Base-by-base conservation (phyloP, 2,888 invertebrate species). In the Aphelenchoides bicaudatus region DNA sequence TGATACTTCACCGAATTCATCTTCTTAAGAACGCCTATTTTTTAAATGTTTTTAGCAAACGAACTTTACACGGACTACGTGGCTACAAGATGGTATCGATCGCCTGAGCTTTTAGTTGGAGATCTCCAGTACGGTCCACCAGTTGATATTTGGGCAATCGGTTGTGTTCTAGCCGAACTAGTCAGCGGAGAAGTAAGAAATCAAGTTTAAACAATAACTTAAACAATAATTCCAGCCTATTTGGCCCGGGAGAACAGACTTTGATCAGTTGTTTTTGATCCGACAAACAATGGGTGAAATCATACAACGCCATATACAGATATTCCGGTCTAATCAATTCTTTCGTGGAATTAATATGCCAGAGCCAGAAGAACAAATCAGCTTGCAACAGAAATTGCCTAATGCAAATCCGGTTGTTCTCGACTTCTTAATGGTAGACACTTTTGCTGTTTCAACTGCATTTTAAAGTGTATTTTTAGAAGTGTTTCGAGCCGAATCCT, bases 1-100 rank as follows among this genome's bases (percentile, higher is more conserved):
- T n/a, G n/a, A n/a, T n/a, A n/a, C n/a, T n/a, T n/a, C n/a, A n/a
- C n/a, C n/a, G n/a, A n/a, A n/a, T n/a, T n/a, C 8, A 31, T 58
- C 19, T 43, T 3, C 50, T 30, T 10, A 39, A 29, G 19, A 39
- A 43, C 10, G 13, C n/a, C n/a, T n/a, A n/a, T 28, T 54, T 16
- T 28, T 13, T 16, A 6, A 30, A n/a, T 48, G 68, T 29, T 47
- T 73, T 89, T 88, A 82, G 91, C 93, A 0, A 92, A 90, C 0
- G 96, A 96, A 84, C 90, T 91, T 80, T 98, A 94, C 81, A 98
- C 96, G 54, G 98, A 98, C 82, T 98, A 98, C 81, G 98, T 98
- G 67, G 96, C 96, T 43, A 98, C 98, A 34, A 85, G 96, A 55
- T 98, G 96, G 96, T 98, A 98, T 83, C 85, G 98, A 61, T 90